Conservation (phyloP, 2,888 invertebrate species). For the Meiosimyza decipiens region DNA sequence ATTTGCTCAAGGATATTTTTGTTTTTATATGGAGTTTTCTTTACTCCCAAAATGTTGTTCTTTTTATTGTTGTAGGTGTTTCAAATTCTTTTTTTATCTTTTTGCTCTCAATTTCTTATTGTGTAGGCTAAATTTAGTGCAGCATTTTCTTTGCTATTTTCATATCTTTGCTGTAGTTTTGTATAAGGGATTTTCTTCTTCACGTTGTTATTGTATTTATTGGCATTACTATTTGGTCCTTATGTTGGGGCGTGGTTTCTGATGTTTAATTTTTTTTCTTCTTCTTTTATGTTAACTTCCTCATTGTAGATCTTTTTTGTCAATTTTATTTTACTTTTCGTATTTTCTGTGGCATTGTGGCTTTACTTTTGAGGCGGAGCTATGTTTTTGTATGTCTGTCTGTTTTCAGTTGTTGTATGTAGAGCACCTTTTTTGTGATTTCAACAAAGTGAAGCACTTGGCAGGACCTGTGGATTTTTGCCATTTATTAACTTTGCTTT, state of each 20-base stretch:
- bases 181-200: constrained; percentile 6
- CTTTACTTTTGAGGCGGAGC: constrained; percentile 48
- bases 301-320: constrained; percentile 11
- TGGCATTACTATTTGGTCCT: constrained; percentile 16
- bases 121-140: constrained; percentile 30
- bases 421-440: constrained; percentile 16
- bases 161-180: not conserved
- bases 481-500: constrained; percentile 3
- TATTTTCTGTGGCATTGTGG: constrained; percentile 45
- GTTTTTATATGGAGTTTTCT: constrained; percentile 7
- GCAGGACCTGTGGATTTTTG: constrained; percentile 18
- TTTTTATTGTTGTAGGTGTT: constrained; percentile 10
- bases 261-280: constrained; percentile 9
- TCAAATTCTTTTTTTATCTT: constrained; percentile 34
- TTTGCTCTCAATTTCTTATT: constrained; percentile 12
- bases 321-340: constrained; percentile 42
- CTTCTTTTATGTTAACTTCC: constrained; percentile 8
- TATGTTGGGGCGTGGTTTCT: constrained; percentile 33
- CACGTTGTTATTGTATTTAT: not conserved
- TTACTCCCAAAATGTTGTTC: constrained; percentile 1
- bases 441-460: not conserved
- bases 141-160: constrained; percentile 30
- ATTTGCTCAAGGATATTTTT: constrained; percentile 31
- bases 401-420: constrained; percentile 6
- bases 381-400: constrained; percentile 34